Evolutionary conservation across 2,113 vertebrate species (phyloP).

Genomic region (Leptodactylus fuscus): DNA sequence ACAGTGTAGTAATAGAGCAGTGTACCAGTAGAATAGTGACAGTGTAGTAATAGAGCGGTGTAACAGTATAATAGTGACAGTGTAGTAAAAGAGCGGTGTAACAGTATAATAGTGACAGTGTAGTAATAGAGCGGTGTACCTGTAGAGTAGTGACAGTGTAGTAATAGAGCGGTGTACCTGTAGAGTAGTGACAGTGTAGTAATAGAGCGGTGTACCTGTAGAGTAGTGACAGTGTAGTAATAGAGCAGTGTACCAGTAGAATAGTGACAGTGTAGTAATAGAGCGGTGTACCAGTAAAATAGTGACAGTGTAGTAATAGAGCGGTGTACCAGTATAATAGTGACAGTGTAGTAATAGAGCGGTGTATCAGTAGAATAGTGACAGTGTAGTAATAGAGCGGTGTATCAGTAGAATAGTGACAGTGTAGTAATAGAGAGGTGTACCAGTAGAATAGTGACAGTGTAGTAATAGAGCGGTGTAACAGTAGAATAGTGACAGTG

Average conservation of each 20-base stretch:
- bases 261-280: background rate
- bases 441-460: background rate
- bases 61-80: background rate
- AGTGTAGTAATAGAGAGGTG: background rate
- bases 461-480: no score
- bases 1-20: background rate
- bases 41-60: background rate
- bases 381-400: background rate
- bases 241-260: background rate
- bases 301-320: background rate
- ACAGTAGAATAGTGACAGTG: no score
- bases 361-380: background rate
- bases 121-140: background rate
- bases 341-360: background rate
- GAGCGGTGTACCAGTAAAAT: background rate
- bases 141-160: background rate
- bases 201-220: background rate
- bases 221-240: background rate
- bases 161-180: background rate
- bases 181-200: background rate
- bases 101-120: background rate
- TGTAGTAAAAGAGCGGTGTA: background rate
- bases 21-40: background rate
- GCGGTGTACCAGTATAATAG: background rate
- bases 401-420: no score